These are phyloP conservation scores for Mylabris phalerata DNA, from an alignment of 1,140 invertebrate species.

Conservation along the genomic window DNA sequence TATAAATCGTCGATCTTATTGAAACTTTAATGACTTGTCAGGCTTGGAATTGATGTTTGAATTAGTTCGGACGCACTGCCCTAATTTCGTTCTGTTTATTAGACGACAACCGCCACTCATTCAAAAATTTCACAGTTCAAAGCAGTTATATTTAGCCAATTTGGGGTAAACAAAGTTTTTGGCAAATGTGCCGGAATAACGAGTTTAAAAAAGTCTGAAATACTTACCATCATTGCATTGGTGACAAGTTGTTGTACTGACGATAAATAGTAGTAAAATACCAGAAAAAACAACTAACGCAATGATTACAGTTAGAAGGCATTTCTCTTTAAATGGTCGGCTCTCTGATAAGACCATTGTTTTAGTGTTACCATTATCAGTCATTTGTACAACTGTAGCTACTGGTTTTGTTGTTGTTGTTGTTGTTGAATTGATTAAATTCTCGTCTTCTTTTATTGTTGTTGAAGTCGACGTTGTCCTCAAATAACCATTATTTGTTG, in stretches of 20 bases:
- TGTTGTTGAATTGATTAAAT: conserved; percentile 16
- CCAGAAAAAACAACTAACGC: conserved; percentile 28
- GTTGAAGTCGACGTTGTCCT: conserved; percentile 12
- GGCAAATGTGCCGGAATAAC: too few species aligned
- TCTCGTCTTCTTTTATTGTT: conserved; percentile 13
- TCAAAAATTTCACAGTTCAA: too few species aligned
- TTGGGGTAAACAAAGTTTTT: too few species aligned
- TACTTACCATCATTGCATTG: conserved; percentile 22
- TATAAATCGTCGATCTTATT: too few species aligned
- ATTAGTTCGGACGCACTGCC: too few species aligned
- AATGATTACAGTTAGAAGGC: conserved; percentile 27
- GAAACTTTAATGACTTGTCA: too few species aligned
- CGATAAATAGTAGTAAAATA: conserved; percentile 27
- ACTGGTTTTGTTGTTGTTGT: conserved; percentile 6
- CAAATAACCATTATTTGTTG: conserved; percentile 30
- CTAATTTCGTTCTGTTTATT: too few species aligned
- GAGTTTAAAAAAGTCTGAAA: neutral
- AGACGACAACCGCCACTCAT: too few species aligned
- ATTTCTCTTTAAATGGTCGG: conserved; percentile 29
- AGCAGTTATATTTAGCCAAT: too few species aligned
- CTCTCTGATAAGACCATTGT: conserved; percentile 28
- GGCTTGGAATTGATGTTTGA: too few species aligned
- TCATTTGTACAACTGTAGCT: conserved; percentile 32
- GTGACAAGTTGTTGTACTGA: conserved; percentile 19
- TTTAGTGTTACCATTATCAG: conserved; percentile 24